Evolutionary conservation across 2,113 vertebrate species (phyloP), one percentile per base, ranked within the genome.

Genomic region (Hyaena hyaena): DNA sequence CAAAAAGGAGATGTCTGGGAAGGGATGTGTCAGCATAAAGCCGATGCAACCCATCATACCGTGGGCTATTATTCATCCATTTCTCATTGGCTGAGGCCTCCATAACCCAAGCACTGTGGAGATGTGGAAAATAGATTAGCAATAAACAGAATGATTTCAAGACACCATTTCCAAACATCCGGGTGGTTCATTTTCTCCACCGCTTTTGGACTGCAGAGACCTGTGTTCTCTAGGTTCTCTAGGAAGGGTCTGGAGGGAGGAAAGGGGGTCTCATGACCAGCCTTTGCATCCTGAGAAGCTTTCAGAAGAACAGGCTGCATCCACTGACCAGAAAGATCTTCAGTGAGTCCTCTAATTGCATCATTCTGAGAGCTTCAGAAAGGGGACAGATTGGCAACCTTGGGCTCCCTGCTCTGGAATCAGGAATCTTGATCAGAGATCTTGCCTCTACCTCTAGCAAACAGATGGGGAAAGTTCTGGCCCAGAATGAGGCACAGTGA

Each of bases 311-410:
- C 6, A 11, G 68, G 4, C 9, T 1, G 3, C 23, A 7, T 4
- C 39, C 9, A 0, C 2, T 0, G 1, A 23, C 21, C 10, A 9
- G 1, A 17, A 19, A 19, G 6, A 11, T 7, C 2, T 28, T 7
- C 21, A 0, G 3, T 2, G 6, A 6, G 12, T 28, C 31, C 82
- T 28, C 31, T 0, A 19, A 19, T 2, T 11, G 16, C 23, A 5
- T 39, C 6, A 1, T 58, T 39, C 55, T 31, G 26, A 26, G 35
- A 69, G 26, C 50, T 10, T n/a, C 8, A 1, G 8, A 17, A 33
- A 61, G 35, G 66, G 39, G 24, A 5, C 24, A 23, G 16, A 31
- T 53, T 7, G 33, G 26, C 69, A 33, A 16, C 3, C 4, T 24
- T 19, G 3, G 8, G 31, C 0, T 17, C 4, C 26, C 12, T 12